Conservation (phyloP, 1,140 invertebrate species). For the Ceratosolen fusciceps region DNA sequence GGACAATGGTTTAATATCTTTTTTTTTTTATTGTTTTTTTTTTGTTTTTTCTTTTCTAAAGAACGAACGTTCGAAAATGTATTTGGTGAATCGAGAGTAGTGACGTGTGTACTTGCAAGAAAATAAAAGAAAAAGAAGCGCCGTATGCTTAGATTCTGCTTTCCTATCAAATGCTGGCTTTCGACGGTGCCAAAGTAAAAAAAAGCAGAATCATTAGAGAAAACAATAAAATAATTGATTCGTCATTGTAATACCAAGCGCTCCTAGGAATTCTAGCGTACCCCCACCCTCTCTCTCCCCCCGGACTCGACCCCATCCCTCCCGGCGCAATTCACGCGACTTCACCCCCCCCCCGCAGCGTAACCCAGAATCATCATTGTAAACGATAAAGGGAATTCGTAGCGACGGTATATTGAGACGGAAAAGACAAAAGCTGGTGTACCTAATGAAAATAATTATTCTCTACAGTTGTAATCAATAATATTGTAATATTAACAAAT, state of each 20-base stretch:
- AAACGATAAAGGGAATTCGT: constrained; percentile 53
- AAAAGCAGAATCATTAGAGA: constrained; percentile 32
- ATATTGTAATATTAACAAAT: constrained; percentile 34
- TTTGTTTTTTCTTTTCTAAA: too few species aligned
- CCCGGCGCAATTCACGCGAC: too few species aligned
- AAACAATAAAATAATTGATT: constrained; percentile 17
- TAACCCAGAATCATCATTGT: constrained; percentile 9
- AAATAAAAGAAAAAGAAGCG: constrained; percentile 14
- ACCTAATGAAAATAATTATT: constrained; percentile 51
- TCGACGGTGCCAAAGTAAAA: constrained; percentile 61
- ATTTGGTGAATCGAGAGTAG: not conserved
- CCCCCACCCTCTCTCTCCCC: too few species aligned
- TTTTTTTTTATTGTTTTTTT: too few species aligned
- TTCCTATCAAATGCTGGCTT: constrained; percentile 51
- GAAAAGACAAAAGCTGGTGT: constrained; percentile 50
- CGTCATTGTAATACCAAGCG: constrained; percentile 48
- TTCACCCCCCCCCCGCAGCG: not conserved
- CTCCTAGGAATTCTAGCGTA: constrained; percentile 36
- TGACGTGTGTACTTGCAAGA: not conserved
- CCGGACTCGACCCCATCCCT: too few species aligned
- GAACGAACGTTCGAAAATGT: too few species aligned
- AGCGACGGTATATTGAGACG: constrained; percentile 50
- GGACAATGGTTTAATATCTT: constrained; percentile 3
- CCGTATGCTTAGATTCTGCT: constrained; percentile 18
- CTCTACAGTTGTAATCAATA: constrained; percentile 33